Evolutionary conservation across 53 echinoderm and acorn worm genomes (phyloP).

Genomic region (Echinometra lucunter): DNA sequence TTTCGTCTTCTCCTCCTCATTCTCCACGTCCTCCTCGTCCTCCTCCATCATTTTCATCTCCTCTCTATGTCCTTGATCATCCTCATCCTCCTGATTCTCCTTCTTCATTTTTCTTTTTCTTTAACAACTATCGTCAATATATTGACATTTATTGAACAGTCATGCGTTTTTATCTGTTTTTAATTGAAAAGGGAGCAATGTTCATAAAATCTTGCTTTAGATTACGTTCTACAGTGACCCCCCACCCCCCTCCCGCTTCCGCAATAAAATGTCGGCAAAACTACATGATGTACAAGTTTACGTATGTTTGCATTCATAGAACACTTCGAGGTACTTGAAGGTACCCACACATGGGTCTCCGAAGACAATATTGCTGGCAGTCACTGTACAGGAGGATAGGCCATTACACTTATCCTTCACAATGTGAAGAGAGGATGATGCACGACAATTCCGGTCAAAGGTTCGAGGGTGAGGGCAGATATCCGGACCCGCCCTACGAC

Average conservation of each 20-base stretch:
- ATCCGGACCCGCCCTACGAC: slow-evolving; percentile 60
- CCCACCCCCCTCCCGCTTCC: neutral
- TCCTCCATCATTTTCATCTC: too few species aligned
- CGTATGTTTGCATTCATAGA: slow-evolving; percentile 31
- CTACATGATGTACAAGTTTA: neutral
- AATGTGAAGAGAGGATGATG: neutral
- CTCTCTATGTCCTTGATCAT: too few species aligned
- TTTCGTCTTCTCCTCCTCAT: too few species aligned
- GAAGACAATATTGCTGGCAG: slow-evolving; percentile 60
- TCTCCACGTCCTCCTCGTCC: too few species aligned
- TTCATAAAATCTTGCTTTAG: too few species aligned
- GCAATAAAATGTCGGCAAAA: neutral
- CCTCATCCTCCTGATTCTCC: too few species aligned
- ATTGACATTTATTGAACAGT: too few species aligned
- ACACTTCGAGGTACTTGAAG: slow-evolving; percentile 72
- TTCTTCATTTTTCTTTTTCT: too few species aligned
- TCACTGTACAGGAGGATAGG: slow-evolving; percentile 54
- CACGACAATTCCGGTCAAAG: slow-evolving; percentile 58
- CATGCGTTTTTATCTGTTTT: too few species aligned
- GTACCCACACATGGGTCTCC: slow-evolving; percentile 73
- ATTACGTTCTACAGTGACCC: neutral
- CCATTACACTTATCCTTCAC: slow-evolving; percentile 63
- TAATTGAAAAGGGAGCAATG: too few species aligned
- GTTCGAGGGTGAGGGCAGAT: slow-evolving; percentile 63
- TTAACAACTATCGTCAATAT: too few species aligned